Conservation (phyloP, 2,797 vertebrate genomes). For the Sebastes vulpes region DNA sequence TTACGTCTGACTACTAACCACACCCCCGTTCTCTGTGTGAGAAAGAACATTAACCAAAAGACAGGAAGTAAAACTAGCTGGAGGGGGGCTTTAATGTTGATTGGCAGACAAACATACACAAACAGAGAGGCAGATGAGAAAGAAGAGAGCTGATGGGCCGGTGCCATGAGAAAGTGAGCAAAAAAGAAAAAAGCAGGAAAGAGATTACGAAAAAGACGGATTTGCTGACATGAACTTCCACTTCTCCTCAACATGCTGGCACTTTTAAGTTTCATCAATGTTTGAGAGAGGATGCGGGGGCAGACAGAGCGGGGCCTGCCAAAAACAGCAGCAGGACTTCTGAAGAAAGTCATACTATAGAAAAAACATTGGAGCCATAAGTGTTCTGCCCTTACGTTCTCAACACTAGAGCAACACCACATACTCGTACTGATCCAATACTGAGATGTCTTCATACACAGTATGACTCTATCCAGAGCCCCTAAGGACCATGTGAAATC, state of each 20-base stretch:
- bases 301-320: constrained; percentile 19
- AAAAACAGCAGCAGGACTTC: constrained; percentile 56
- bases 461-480: constrained; percentile 4
- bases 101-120: constrained; percentile 3
- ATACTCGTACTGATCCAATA: constrained; percentile 18
- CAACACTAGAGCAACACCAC: constrained; percentile 9
- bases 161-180: constrained; percentile 30
- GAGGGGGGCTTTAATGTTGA: background rate
- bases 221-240: constrained; percentile 55
- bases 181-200: background rate
- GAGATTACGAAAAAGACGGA: background rate
- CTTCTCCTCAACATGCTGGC: constrained; percentile 19
- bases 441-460: constrained; percentile 44
- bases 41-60: background rate
- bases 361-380: constrained; percentile 41
- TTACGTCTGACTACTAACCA: no score
- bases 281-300: constrained; percentile 16
- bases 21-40: no score
- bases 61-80: background rate
- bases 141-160: constrained; percentile 26
- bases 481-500: constrained; percentile 38
- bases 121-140: background rate
- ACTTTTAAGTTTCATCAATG: constrained; percentile 61
- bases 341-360: constrained; percentile 39
- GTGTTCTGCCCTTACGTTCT: constrained; percentile 23